A percentile compares a stretch with the other conserved stretches of the same genome.
Evolutionary conservation across 2,888 invertebrate species (phyloP).

Genomic region (Dryomyza anilis): DNA sequence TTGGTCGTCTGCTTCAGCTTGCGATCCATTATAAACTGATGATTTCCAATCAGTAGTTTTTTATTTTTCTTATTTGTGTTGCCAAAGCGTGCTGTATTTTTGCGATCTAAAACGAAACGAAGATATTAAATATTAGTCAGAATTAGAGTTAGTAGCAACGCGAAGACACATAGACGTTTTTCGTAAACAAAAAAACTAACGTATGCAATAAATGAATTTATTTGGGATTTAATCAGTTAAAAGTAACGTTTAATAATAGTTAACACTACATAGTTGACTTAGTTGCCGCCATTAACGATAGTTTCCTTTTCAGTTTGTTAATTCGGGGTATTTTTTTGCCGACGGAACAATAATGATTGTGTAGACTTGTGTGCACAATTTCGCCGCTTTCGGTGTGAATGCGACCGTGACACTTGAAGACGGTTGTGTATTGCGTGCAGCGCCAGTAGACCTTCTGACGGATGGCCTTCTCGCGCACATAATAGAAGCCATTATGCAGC

Average conservation of each 20-base stretch:
- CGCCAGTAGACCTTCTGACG: constrained; percentile 59
- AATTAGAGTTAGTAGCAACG: too few relatives aligned
- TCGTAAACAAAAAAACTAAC: too few relatives aligned
- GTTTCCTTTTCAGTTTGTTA: too few relatives aligned
- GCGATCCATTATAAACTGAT: constrained; percentile 57
- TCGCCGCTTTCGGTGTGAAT: constrained; percentile 51
- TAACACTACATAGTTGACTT: too few relatives aligned
- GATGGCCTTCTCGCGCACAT: constrained; percentile 56
- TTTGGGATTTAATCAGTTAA: too few relatives aligned
- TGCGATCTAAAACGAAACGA: constrained; percentile 33
- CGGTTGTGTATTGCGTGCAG: constrained; percentile 59
- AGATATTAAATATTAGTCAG: constrained; percentile 5
- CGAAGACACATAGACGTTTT: too few relatives aligned
- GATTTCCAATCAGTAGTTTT: constrained; percentile 51
- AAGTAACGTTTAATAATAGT: too few relatives aligned
- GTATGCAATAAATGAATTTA: too few relatives aligned
- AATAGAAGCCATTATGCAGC: constrained; percentile 50
- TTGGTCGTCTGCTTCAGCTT: constrained; percentile 55
- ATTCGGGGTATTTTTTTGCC: constrained; percentile 33
- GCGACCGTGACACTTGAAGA: constrained; percentile 54
- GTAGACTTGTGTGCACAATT: constrained; percentile 50
- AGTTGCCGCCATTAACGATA: too few relatives aligned
- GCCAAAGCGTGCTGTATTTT: constrained; percentile 46
- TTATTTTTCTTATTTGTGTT: constrained; percentile 55
- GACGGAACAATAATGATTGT: constrained; percentile 50